Evolutionary conservation across 2,113 vertebrate species (phyloP).

Genomic region (Vidua macroura): DNA sequence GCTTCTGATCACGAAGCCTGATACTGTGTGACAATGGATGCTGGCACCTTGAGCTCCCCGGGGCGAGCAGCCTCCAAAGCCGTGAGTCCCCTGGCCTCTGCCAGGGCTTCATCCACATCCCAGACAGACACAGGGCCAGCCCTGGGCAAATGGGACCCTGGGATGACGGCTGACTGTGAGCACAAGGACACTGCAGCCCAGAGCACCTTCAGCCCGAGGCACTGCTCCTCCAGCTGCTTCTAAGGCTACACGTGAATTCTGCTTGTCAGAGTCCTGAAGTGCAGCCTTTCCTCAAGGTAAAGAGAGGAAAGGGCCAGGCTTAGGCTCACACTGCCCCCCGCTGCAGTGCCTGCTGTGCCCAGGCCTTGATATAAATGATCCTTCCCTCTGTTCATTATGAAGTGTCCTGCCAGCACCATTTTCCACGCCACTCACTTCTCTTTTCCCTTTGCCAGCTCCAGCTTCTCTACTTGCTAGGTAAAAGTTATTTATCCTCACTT

Average conservation of each 20-base stretch:
- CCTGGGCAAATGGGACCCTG: fast-evolving
- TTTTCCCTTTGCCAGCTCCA: neutral
- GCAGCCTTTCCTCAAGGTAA: neutral
- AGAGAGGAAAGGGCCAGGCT: neutral
- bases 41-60: neutral
- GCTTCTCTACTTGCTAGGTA: neutral
- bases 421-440: neutral
- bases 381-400: neutral
- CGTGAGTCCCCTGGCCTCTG: neutral
- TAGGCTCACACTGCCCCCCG: neutral
- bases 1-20: neutral
- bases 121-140: neutral
- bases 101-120: neutral
- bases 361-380: neutral
- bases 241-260: neutral
- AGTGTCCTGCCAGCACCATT: neutral
- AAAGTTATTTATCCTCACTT: neutral
- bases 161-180: fast-evolving
- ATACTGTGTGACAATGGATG: neutral
- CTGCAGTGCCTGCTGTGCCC: neutral
- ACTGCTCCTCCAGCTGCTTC: neutral
- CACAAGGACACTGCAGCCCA: neutral
- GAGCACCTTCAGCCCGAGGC: neutral
- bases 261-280: neutral
- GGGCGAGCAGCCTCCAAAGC: neutral